Base-by-base conservation (phyloP, 2,113 vertebrate species). In the Anhinga rufa region DNA sequence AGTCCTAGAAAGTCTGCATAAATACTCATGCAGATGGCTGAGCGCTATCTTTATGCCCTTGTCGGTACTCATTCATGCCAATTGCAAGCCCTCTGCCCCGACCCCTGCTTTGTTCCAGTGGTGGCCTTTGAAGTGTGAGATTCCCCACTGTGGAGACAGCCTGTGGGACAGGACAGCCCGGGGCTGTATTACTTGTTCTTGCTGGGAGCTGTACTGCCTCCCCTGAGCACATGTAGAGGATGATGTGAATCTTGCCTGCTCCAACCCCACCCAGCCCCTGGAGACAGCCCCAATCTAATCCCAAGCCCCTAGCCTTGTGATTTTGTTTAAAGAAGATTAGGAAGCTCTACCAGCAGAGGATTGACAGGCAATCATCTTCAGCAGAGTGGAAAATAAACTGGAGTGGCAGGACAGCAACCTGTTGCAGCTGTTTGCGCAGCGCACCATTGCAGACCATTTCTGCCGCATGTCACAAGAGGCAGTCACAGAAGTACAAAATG, bases 1-100 rank as follows among this genome's bases (percentile, higher is more conserved):
- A 93, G 58, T 74, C 92, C 85, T 92, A 61, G 62, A 87, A 71
- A 75, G 80, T 91, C 86, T 75, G 78, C 83, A 81, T 76, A 38
- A 96, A 75, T 80, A 68, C 28, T 40, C 38, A 44, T 44, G 21
- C 88, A 81, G 55, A 86, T 55, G 15, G 42, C 29, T 16, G 6
- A 92, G 57, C 25, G 2, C 51, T 77, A 26, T 38, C 75, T 86
- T 74, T 66, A 55, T n/a, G 38, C 74, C 60, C 34, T 81, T 22
- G 21, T 28, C 1, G 1, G 42, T 40, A 26, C 69, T 83, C 72
- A 66, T 86, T 92, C 65, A 52, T 9, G 17, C 32, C 42, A 69
- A 15, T 66, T 0, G 0, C 18, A 64, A 81, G 32, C 16, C 57
- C 71, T 60, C 51, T 40, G 31, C 25, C 80, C 40, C 2, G 2